Percentiles rank a stretch among this genome's conserved stretches.
Conservation (phyloP, 2,113 vertebrate species). For the Nesoenas mayeri region DNA sequence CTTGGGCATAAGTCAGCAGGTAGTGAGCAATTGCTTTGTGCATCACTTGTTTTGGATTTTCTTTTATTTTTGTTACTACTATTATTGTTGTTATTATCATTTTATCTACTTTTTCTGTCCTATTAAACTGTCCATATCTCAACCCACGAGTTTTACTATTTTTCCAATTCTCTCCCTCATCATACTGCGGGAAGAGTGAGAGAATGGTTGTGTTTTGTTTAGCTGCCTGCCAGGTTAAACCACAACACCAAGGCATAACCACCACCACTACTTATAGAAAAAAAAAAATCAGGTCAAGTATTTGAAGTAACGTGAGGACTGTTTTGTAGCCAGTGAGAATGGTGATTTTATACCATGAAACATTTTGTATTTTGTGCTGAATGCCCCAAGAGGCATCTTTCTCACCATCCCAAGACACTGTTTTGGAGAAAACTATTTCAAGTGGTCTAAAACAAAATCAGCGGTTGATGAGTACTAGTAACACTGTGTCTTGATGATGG, state of each 20-base stretch:
- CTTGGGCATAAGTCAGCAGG: too few species aligned
- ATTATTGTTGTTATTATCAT: too few species aligned
- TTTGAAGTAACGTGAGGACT: background rate
- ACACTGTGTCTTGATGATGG: background rate
- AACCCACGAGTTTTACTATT: too few species aligned
- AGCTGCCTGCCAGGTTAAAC: too few species aligned
- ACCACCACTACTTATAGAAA: background rate
- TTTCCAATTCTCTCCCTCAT: too few species aligned
- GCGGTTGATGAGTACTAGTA: background rate
- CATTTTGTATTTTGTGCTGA: background rate
- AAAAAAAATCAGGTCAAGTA: background rate
- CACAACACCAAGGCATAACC: background rate
- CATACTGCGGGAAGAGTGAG: too few species aligned
- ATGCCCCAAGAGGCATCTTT: background rate
- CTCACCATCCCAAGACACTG: background rate
- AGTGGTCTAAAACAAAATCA: background rate
- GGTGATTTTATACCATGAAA: background rate
- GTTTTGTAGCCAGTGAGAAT: background rate
- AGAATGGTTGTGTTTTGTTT: too few species aligned
- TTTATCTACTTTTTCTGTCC: too few species aligned
- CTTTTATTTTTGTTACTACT: too few species aligned
- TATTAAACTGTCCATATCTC: too few species aligned
- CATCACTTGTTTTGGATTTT: too few species aligned
- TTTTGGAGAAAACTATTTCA: background rate
- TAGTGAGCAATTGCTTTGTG: too few species aligned